A percentile compares a stretch with the other conserved stretches of the same genome.
Conservation (phyloP, 2,113 vertebrate species). For the Fregetta grallaria region DNA sequence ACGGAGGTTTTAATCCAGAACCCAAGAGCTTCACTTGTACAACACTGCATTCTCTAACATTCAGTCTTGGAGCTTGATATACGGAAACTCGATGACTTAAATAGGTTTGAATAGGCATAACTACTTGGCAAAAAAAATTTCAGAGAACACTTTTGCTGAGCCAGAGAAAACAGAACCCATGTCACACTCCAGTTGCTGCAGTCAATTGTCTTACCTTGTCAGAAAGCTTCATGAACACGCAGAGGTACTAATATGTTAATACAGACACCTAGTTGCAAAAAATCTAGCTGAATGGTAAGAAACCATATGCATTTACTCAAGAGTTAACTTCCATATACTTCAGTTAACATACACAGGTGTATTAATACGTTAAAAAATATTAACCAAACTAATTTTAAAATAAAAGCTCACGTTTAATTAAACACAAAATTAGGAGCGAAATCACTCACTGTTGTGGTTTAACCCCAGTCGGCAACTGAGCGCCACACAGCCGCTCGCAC, state of each 20-base stretch:
- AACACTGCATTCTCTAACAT: background rate
- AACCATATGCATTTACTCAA: background rate
- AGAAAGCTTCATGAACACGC: background rate
- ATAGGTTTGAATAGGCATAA: background rate
- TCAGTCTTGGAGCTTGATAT: background rate
- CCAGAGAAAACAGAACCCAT: background rate
- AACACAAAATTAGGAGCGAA: background rate
- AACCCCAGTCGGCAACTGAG: too few relatives aligned
- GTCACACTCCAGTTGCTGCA: background rate
- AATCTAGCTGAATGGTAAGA: background rate
- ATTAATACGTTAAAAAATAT: background rate
- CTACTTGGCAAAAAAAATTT: background rate
- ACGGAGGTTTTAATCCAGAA: background rate
- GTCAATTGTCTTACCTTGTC: background rate
- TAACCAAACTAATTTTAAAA: background rate
- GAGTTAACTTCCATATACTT: background rate
- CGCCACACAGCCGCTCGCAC: too few relatives aligned
- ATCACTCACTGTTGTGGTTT: background rate
- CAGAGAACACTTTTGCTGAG: background rate
- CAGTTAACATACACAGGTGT: rapidly evolving
- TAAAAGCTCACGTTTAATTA: background rate
- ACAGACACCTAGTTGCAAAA: background rate
- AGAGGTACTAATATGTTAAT: background rate
- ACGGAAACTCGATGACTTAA: background rate
- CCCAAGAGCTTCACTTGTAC: background rate